Percentiles rank a stretch among this genome's conserved stretches.
These are phyloP conservation scores for Petrocephalus microphthalmus DNA, from an alignment of 2,113 vertebrate genomes.

Conservation along the genomic window DNA sequence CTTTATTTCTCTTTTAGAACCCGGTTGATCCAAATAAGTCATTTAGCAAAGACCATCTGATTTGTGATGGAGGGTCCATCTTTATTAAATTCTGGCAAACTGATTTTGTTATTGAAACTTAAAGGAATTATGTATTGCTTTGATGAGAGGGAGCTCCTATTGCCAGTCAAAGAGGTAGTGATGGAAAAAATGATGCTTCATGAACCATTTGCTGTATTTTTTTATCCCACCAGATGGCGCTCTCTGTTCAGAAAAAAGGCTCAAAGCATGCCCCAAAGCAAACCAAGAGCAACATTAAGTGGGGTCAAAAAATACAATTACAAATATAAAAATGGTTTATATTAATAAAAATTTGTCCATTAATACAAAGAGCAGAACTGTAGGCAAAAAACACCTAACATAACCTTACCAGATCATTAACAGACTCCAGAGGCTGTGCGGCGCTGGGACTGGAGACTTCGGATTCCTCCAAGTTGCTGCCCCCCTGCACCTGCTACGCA, in stretches of 20 bases:
- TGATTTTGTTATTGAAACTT: neutral
- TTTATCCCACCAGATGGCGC: neutral
- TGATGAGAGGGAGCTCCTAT: neutral
- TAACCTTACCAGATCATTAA: conserved; percentile 22
- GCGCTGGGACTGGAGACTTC: conserved; percentile 25
- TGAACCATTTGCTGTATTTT: neutral
- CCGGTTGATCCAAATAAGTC: neutral
- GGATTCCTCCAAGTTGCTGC: conserved; percentile 32
- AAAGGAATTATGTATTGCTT: neutral
- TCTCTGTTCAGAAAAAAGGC: neutral
- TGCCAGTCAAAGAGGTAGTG: neutral
- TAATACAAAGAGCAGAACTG: neutral
- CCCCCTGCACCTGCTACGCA: conserved; percentile 33
- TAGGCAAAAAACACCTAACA: neutral
- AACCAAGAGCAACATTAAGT: neutral
- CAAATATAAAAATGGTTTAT: too few relatives aligned
- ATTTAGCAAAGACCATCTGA: neutral
- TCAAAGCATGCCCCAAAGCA: neutral
- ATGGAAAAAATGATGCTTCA: neutral
- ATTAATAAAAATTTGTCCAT: neutral
- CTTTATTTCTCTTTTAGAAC: neutral
- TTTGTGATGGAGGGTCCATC: neutral
- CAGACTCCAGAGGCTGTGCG: conserved; percentile 42
- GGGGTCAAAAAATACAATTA: neutral
- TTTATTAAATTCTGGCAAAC: neutral